Conservation (phyloP, 53 echinoderm and acorn worm genomes). For the Pentamera pediparva region DNA sequence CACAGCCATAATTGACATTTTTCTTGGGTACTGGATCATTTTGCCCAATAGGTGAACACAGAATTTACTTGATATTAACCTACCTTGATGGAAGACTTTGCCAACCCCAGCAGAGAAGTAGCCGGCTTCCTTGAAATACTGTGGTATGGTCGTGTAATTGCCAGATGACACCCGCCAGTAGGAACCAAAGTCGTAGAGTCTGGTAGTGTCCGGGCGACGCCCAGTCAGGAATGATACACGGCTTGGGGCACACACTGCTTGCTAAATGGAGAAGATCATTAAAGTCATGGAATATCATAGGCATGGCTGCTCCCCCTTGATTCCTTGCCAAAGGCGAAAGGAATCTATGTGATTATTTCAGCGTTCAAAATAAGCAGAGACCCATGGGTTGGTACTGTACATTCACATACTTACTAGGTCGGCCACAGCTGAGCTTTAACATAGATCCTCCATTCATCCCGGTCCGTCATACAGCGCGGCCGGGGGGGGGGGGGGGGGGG, state of each 20-base stretch:
- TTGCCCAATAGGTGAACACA: not conserved
- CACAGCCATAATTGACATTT: no score
- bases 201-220: conserved; percentile 88
- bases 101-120: conserved; percentile 83
- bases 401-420: not conserved
- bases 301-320: not conserved
- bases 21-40: not conserved
- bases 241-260: conserved; percentile 89
- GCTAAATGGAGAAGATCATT: conserved; percentile 38
- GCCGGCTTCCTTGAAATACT: conserved; percentile 83
- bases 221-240: conserved; percentile 86
- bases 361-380: no score
- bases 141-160: conserved; percentile 89
- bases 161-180: conserved; percentile 79
- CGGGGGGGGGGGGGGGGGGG: no score
- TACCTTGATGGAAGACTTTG: conserved; percentile 86
- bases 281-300: not conserved
- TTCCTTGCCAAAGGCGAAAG: not conserved
- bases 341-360: no score
- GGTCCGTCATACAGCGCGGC: no score
- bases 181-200: conserved; percentile 61
- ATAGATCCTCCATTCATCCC: no score
- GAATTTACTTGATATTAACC: not conserved
- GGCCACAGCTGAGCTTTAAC: no score
- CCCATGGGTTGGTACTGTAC: not conserved